A percentile compares a stretch with the other conserved stretches of the same genome.
These are phyloP conservation scores for Prunella fulvescens DNA, from an alignment of 2,113 vertebrate genomes.

Conservation along the genomic window DNA sequence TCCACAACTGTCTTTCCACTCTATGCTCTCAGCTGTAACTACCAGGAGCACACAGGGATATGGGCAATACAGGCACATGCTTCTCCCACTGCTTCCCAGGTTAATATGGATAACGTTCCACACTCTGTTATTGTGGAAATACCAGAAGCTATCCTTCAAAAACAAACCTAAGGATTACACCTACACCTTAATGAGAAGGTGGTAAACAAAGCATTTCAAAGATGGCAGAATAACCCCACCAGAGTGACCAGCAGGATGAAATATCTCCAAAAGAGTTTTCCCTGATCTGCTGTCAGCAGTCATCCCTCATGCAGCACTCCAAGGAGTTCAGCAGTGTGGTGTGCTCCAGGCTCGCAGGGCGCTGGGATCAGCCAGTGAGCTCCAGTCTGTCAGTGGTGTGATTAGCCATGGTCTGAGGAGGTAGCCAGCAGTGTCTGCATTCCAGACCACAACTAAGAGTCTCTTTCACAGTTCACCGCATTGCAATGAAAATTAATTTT, in stretches of 20 bases:
- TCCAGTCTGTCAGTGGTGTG: conserved; percentile 52
- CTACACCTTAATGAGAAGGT: neutral
- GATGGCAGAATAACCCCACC: neutral
- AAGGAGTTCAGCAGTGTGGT: neutral
- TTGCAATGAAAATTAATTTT: conserved; percentile 63
- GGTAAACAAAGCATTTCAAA: neutral
- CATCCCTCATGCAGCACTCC: neutral
- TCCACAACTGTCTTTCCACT: neutral
- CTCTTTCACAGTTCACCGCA: conserved; percentile 48
- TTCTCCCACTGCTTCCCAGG: neutral
- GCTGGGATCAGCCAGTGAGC: neutral
- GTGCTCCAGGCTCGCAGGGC: accelerated
- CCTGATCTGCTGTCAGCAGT: neutral
- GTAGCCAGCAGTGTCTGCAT: conserved; percentile 54
- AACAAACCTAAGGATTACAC: neutral
- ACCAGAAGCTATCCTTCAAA: neutral
- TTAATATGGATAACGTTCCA: neutral
- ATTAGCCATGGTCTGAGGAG: conserved; percentile 61
- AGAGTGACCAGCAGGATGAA: neutral
- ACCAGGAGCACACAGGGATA: neutral
- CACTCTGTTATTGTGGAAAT: neutral
- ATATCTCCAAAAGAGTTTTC: neutral
- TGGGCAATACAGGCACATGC: neutral
- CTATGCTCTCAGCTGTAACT: neutral
- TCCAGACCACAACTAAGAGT: conserved; percentile 61